Evolutionary conservation across 1,140 invertebrate genomes (phyloP), one percentile per base, ranked within the genome.

Genomic region (Meteorus sp.): DNA sequence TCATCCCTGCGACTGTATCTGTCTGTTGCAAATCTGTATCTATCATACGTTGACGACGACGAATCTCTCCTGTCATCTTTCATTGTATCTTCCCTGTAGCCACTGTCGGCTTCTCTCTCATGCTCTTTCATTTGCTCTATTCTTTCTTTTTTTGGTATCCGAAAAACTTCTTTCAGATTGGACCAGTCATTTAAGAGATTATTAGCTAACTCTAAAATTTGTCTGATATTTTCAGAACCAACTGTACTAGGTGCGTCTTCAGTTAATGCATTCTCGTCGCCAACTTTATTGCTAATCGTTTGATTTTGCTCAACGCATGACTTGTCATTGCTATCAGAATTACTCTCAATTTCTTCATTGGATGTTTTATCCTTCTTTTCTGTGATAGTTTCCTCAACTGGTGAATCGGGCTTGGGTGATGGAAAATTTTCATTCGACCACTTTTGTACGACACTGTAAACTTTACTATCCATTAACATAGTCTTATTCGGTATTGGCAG

Each of bases 71-170:
- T 76, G 53, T 77, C 74, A 59, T 79, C 78, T 44, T 78, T 78
- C 33, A 82, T 80, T 13, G 76, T 65, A 60, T 81, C 79, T 65
- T 83, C 80, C 63, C 74, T 80, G 56, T 83, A 83, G 8, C 79
- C 82, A 27, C 77, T 71, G 74, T 84, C 85, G 54, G 92, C 93
- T 83, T 95, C 92, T 56, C 91, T 80, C 76, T 96, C 94, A 69
- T 95, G 93, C 69, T 95, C 92, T 71, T 94, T 93, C 90, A 94
- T 93, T 74, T 93, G 90, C 71, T 95, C 90, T 43, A 95, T 89
- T 44, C 93, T 84, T 70, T 97, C 91, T 66, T 95, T 95, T 76
- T 97, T 97, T 7, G 96, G 96, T 69, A 98, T 98, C 75, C 92
- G 87, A 72, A 95, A 98, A 17, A 91, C 86, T 80, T 95, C 92